phyloP scores from a whole-genome alignment of 2,888 invertebrate species.

The Fragum sueziense region DNA sequence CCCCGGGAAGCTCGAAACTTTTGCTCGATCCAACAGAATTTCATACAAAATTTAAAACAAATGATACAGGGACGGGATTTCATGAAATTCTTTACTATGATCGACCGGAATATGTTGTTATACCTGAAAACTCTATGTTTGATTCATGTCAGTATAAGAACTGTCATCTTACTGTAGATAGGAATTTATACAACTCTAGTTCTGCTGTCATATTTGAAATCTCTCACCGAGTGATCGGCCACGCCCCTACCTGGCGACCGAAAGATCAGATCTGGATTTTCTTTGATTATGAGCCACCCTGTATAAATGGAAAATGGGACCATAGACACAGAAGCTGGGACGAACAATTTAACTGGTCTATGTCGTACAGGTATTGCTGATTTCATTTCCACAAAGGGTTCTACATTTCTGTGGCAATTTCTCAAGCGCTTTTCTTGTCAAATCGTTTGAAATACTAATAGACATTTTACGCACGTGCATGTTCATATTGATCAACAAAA shows the following conservation, averaged over 20 bases:
- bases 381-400: too few relatives aligned
- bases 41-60: background rate
- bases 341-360: background rate
- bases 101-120: background rate
- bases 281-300: constrained; percentile 1
- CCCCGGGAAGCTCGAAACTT: background rate
- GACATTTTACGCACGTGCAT: too few relatives aligned
- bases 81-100: constrained; percentile 9
- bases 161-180: background rate
- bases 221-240: background rate
- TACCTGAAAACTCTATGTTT: background rate
- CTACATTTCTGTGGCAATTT: too few relatives aligned
- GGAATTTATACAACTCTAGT: background rate
- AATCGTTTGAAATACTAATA: too few relatives aligned
- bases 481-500: too few relatives aligned
- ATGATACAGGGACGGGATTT: background rate
- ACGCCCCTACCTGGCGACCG: background rate
- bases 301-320: background rate
- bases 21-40: background rate
- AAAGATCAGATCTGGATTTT: constrained; percentile 2
- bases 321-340: constrained; percentile 4
- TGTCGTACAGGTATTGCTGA: constrained; percentile 14
- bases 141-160: background rate
- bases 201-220: constrained; percentile 9
- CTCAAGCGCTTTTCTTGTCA: too few relatives aligned